Evolutionary conservation across 2,888 invertebrate genomes (phyloP).

Genomic region (Eueremaeus valkanovi): DNA sequence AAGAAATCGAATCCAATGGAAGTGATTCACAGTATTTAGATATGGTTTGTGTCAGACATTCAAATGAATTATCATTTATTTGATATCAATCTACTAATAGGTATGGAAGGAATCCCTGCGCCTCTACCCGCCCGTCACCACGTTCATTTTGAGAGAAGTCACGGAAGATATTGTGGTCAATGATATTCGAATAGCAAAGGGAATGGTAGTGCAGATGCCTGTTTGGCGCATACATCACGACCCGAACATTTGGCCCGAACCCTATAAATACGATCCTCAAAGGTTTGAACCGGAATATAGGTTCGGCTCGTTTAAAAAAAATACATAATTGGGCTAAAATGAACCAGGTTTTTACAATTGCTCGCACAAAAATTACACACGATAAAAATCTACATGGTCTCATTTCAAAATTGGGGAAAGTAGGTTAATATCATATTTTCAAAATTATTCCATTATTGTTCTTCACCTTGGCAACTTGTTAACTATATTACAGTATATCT

Average conservation of each 20-base stretch:
- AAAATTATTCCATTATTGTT: too few relatives aligned
- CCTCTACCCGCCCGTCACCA: slow-evolving; percentile 46
- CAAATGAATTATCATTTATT: neutral
- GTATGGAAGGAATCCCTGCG: slow-evolving; percentile 40
- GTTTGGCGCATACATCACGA: slow-evolving; percentile 49
- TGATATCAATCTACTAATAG: neutral
- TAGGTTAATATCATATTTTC: too few relatives aligned
- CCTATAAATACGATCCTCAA: slow-evolving; percentile 48
- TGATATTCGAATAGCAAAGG: slow-evolving; percentile 45
- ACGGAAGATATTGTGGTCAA: slow-evolving; percentile 40
- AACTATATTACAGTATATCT: too few relatives aligned
- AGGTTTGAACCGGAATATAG: slow-evolving; percentile 44
- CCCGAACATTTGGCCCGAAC: slow-evolving; percentile 48
- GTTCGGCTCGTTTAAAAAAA: neutral
- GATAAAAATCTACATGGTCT: too few relatives aligned
- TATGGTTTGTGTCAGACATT: neutral
- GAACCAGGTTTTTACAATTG: too few relatives aligned
- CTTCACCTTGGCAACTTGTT: too few relatives aligned
- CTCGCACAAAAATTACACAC: too few relatives aligned
- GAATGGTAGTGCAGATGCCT: slow-evolving; percentile 46
- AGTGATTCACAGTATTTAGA: neutral
- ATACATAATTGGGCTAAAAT: too few relatives aligned
- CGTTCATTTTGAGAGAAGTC: slow-evolving; percentile 43
- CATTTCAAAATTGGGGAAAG: too few relatives aligned
- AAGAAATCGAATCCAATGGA: slow-evolving; percentile 51